Evolutionary conservation across 1,140 invertebrate genomes (phyloP).

Genomic region (Drosophila miranda): DNA sequence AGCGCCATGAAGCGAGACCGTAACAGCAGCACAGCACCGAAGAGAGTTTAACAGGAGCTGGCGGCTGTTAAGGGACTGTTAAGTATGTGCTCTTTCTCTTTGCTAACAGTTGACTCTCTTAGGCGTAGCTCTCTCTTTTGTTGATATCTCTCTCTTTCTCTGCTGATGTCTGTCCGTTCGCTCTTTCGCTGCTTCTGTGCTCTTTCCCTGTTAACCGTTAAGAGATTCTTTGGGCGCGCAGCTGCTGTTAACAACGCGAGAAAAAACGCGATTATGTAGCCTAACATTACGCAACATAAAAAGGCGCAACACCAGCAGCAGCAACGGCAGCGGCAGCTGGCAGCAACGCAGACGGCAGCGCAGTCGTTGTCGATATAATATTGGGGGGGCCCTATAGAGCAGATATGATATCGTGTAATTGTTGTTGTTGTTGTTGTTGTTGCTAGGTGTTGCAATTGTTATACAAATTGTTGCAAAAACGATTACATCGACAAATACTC

Average conservation of each 20-base stretch:
- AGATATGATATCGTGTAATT: constrained; percentile 21
- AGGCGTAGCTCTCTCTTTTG: neutral
- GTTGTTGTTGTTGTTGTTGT: neutral
- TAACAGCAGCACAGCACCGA: constrained; percentile 7
- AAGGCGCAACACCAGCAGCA: constrained; percentile 39
- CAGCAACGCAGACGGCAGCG: neutral
- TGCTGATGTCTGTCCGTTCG: neutral
- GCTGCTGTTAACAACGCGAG: constrained; percentile 48
- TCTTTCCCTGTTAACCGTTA: constrained; percentile 52
- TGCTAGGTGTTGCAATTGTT: constrained; percentile 46
- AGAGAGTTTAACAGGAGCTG: constrained; percentile 15
- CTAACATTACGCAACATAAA: constrained; percentile 79
- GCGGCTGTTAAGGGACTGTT: constrained; percentile 6
- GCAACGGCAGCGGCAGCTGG: constrained; percentile 16
- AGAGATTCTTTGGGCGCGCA: constrained; percentile 32
- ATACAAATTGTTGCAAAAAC: constrained; percentile 62
- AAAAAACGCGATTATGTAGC: constrained; percentile 71
- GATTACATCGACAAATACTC: constrained; percentile 49
- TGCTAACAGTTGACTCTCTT: neutral
- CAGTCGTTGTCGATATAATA: constrained; percentile 12
- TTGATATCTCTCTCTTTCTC: neutral
- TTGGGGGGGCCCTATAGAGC: constrained; percentile 27
- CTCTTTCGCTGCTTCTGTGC: constrained; percentile 2
- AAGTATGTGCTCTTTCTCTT: too few relatives aligned
- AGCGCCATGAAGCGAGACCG: constrained; percentile 23